Conservation (phyloP, 2,113 vertebrate genomes). For the Catharus fuscescens region DNA sequence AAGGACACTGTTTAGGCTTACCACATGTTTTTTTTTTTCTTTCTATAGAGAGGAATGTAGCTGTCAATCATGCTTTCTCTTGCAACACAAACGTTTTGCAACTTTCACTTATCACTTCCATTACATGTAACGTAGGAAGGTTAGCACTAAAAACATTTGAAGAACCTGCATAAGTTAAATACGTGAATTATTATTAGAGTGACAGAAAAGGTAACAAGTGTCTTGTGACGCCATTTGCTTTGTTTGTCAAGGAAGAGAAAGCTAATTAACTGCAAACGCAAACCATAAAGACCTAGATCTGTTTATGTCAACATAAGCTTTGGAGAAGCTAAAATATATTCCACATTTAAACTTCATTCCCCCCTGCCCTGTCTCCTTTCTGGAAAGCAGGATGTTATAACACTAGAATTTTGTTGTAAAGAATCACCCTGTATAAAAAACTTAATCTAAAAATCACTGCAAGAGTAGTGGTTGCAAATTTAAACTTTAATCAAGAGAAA, state of each 20-base stretch:
- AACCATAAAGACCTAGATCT: conserved; percentile 59
- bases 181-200: conserved; percentile 61
- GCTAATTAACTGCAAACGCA: conserved; percentile 67
- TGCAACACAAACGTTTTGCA: conserved; percentile 30
- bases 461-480: neutral
- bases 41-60: neutral
- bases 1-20: neutral
- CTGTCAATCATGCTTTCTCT: conserved; percentile 50
- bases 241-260: conserved; percentile 71
- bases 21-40: neutral
- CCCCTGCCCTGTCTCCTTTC: neutral
- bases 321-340: conserved; percentile 64
- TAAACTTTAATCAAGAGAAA: neutral
- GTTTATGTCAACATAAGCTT: conserved; percentile 62
- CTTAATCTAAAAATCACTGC: neutral
- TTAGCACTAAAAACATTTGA: conserved; percentile 62
- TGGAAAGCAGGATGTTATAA: conserved; percentile 5
- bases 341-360: neutral
- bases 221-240: conserved; percentile 56
- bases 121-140: conserved; percentile 46
- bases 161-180: conserved; percentile 69
- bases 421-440: neutral
- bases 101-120: conserved; percentile 46
- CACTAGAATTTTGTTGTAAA: neutral
- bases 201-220: conserved; percentile 60